These are phyloP conservation scores for Oceanites oceanicus DNA, from an alignment of 2,113 vertebrate species.

Conservation along the genomic window DNA sequence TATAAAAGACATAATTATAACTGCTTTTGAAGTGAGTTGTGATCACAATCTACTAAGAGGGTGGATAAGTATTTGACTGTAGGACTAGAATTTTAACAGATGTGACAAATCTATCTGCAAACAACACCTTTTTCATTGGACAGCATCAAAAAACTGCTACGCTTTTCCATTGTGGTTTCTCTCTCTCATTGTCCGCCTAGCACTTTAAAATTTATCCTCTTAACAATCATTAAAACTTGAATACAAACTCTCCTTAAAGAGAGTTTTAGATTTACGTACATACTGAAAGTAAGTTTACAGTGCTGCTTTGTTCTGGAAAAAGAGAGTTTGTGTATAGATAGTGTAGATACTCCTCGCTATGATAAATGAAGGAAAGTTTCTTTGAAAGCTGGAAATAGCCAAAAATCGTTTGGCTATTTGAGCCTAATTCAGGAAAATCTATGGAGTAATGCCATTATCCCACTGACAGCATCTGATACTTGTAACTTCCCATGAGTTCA, in stretches of 20 bases:
- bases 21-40: background rate
- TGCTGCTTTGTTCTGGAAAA: too few relatives aligned
- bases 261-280: too few relatives aligned
- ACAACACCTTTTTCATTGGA: background rate
- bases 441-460: background rate
- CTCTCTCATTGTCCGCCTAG: background rate
- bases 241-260: background rate
- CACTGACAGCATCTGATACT: background rate
- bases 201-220: background rate
- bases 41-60: background rate
- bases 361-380: background rate
- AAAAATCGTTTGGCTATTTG: background rate
- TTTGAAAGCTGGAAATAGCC: background rate
- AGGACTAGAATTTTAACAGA: background rate
- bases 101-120: constrained; percentile 1
- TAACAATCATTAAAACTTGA: background rate
- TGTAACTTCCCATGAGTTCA: background rate
- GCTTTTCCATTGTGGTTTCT: background rate
- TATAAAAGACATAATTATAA: constrained; percentile 38
- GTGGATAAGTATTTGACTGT: background rate
- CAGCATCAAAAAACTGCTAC: background rate
- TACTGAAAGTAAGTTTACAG: too few relatives aligned
- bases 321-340: background rate
- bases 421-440: background rate
- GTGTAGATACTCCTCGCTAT: background rate